Conservation (phyloP, 2,888 invertebrate species). For the Agapetus fuscipes region DNA sequence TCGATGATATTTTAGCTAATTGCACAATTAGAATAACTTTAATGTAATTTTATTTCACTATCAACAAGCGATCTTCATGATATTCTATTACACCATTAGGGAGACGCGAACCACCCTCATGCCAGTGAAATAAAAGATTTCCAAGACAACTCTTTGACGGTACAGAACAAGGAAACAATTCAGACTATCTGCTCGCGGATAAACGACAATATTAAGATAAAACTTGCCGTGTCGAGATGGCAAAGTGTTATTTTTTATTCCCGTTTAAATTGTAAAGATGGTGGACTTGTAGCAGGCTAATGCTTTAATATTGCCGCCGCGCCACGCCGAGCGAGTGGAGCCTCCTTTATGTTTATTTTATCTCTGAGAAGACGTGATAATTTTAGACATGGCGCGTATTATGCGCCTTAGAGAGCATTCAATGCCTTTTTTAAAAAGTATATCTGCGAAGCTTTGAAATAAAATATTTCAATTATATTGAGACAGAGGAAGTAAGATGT, state of each 20-base stretch:
- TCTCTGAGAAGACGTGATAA: constrained; percentile 1
- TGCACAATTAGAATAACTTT: too few species aligned
- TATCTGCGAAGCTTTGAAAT: too few species aligned
- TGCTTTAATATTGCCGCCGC: constrained; percentile 3
- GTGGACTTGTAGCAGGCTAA: not conserved
- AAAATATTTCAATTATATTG: too few species aligned
- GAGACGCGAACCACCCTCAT: too few species aligned
- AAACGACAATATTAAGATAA: constrained; percentile 6
- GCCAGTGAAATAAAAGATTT: too few species aligned
- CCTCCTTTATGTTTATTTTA: constrained; percentile 2
- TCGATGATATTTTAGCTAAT: too few species aligned
- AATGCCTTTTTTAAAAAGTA: too few species aligned
- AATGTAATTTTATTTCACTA: too few species aligned
- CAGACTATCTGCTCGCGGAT: not conserved
- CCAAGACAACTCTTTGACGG: constrained; percentile 6
- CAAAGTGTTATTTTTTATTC: constrained; percentile 4
- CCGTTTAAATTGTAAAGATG: not conserved
- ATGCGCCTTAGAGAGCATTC: not conserved
- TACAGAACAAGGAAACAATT: constrained; percentile 5
- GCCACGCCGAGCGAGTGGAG: not conserved
- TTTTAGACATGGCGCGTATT: constrained; percentile 1
- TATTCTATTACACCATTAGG: too few species aligned
- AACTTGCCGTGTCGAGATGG: not conserved
- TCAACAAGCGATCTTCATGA: too few species aligned
- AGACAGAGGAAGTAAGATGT: too few species aligned